Conservation (phyloP, 2,113 vertebrate species). For the Sterrhoptilus dennistouni region DNA sequence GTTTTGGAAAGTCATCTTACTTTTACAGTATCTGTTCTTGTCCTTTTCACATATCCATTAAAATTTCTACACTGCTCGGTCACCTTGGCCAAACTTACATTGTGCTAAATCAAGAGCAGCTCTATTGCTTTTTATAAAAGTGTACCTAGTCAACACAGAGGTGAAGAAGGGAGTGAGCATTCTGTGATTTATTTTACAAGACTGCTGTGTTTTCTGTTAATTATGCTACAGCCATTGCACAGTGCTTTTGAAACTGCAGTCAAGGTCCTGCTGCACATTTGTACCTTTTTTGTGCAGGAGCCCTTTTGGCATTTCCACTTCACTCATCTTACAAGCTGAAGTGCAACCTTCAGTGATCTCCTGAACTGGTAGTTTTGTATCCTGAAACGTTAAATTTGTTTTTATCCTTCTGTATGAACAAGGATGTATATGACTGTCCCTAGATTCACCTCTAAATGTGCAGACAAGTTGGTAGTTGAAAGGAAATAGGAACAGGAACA, state of each 20-base stretch:
- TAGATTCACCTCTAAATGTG: background rate
- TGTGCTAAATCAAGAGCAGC: background rate
- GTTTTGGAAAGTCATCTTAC: background rate
- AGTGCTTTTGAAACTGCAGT: background rate
- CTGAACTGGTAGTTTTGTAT: background rate
- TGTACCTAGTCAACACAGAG: background rate
- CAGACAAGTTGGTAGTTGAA: background rate
- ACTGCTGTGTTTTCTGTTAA: background rate
- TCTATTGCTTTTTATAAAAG: background rate
- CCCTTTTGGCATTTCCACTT: slow-evolving; percentile 33
- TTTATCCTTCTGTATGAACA: background rate
- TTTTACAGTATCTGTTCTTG: background rate
- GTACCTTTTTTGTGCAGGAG: background rate
- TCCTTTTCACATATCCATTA: background rate
- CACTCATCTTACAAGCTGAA: background rate
- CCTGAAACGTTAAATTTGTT: slow-evolving; percentile 4
- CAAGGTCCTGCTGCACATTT: background rate
- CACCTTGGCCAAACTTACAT: background rate
- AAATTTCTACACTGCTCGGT: background rate
- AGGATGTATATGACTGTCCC: background rate
- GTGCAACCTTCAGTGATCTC: background rate
- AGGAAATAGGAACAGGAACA: background rate
- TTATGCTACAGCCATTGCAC: background rate
- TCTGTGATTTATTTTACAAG: slow-evolving; percentile 18
- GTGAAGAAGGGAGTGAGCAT: background rate